Evolutionary conservation across 2,888 invertebrate species (phyloP), one percentile per base, ranked within the genome.

Genomic region (Gryllus longicercus): DNA sequence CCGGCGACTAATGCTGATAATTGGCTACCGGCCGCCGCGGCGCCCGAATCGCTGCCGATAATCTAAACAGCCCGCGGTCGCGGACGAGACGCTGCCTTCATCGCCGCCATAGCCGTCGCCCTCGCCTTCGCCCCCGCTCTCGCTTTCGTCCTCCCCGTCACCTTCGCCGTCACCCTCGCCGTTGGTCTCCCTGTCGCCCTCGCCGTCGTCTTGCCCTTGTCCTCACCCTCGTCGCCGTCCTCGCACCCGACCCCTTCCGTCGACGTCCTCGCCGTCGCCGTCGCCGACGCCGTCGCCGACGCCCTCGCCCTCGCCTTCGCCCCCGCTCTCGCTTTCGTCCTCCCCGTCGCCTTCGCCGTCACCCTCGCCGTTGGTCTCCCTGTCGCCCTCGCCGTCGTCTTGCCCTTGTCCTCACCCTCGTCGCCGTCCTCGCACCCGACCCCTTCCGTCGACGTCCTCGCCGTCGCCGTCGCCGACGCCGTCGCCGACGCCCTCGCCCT

Each of bases 361-460:
- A 4, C 12, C 12, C 8, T 63, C 63, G 63, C 5, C 63, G 4
- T 63, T 16, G 11, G 12, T 0, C 38, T 38, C 8, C 3, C 11
- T 1, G 14, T 14, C 5, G 0, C 0, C n/a, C n/a, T n/a, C n/a
- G n/a, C n/a, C n/a, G n/a, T 21, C 21, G 1, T 21, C 21, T 21
- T 21, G 21, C 21, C 21, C 21, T 21, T 1, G 1, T 21, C 21
- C 21, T 21, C 21, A 21, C 1, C 21, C 21, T 21, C 63, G n/a
- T 0, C 63, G 16, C 4, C 14, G 63, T 8, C 63, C n/a, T 16
- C 4, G 11, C 63, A 11, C n/a, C 16, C 12, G 16, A 1, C 14
- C n/a, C 5, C n/a, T 11, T 1, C 5, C 16, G 5, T 1, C 5
- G 5, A 10, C 11, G 63, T 3, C 63, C 14, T 63, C n/a, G 14